A percentile compares a stretch with the other conserved stretches of the same genome.
phyloP scores from a whole-genome alignment of 2,888 invertebrate genomes.

The Mythimna lalbum region DNA sequence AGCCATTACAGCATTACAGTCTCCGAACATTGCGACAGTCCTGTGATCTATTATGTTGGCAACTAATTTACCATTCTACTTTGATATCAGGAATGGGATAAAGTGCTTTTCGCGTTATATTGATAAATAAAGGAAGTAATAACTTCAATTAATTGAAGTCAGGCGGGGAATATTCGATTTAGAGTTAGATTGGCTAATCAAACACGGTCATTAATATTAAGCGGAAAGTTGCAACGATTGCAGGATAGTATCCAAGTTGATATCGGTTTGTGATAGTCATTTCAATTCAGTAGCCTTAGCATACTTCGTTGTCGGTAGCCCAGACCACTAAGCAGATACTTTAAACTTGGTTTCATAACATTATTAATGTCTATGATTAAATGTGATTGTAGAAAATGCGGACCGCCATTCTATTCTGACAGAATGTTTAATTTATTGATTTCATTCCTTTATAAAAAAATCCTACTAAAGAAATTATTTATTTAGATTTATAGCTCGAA shows the following conservation, averaged over 20 bases:
- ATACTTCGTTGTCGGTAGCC: slow-evolving; percentile 6
- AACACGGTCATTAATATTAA: slow-evolving; percentile 31
- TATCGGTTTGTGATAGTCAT: slow-evolving; percentile 28
- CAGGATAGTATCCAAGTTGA: slow-evolving; percentile 13
- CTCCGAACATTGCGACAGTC: slow-evolving; percentile 34
- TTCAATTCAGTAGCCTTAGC: slow-evolving; percentile 30
- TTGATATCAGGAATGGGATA: slow-evolving; percentile 28
- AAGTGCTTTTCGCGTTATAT: slow-evolving; percentile 48
- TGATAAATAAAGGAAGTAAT: slow-evolving; percentile 39
- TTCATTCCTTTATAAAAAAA: slow-evolving; percentile 11
- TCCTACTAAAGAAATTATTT: slow-evolving; percentile 9
- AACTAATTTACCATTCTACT: slow-evolving; percentile 25
- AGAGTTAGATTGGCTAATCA: slow-evolving; percentile 43
- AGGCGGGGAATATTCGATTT: slow-evolving; percentile 23
- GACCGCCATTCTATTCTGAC: slow-evolving; percentile 8
- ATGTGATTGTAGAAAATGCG: slow-evolving; percentile 1
- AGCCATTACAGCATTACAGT: slow-evolving; percentile 31
- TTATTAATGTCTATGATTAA: slow-evolving; percentile 30
- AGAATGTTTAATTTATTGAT: slow-evolving; percentile 41
- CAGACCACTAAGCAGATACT: neutral
- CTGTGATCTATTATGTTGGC: slow-evolving; percentile 42
- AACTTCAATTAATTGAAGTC: slow-evolving; percentile 26
- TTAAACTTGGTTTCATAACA: slow-evolving; percentile 24
- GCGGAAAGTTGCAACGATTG: slow-evolving; percentile 10
- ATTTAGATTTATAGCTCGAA: slow-evolving; percentile 41